These are phyloP conservation scores for Phenganax marumi DNA, from an alignment of 92 coral and sea anemone genomes.

Conservation along the genomic window DNA sequence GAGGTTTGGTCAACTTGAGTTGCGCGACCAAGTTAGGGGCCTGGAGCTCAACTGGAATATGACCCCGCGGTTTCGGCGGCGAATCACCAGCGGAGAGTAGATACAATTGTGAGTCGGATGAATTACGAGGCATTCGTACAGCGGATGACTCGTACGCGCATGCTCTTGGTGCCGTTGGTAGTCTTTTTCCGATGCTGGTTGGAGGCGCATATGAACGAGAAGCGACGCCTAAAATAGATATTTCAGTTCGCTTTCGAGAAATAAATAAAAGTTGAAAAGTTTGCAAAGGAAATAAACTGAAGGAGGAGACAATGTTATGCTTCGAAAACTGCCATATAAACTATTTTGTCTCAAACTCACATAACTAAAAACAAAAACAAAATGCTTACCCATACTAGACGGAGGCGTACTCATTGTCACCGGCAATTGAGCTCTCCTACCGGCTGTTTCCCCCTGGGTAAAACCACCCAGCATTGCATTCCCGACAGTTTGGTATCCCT, in stretches of 20 bases:
- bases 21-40: constrained; percentile 97
- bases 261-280: too few relatives aligned
- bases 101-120: constrained; percentile 89
- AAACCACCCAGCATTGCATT: constrained; percentile 16
- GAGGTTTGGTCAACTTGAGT: constrained; percentile 68
- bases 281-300: too few relatives aligned
- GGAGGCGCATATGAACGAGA: constrained; percentile 23
- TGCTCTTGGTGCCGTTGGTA: background rate
- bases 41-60: constrained; percentile 88
- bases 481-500: constrained; percentile 31
- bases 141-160: constrained; percentile 1
- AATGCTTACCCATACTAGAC: background rate
- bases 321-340: too few relatives aligned
- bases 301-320: too few relatives aligned
- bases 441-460: constrained; percentile 8
- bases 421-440: background rate
- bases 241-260: background rate
- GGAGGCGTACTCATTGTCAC: background rate
- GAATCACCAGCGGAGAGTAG: constrained; percentile 70
- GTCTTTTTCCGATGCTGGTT: background rate
- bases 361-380: too few relatives aligned
- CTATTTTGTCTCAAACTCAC: too few relatives aligned
- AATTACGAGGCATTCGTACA: constrained; percentile 78
- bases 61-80: constrained; percentile 57
- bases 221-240: constrained; percentile 6